Evolutionary conservation across 2,113 vertebrate species (phyloP), one percentile per base, ranked within the genome.

Genomic region (Zosterops pallidus): DNA sequence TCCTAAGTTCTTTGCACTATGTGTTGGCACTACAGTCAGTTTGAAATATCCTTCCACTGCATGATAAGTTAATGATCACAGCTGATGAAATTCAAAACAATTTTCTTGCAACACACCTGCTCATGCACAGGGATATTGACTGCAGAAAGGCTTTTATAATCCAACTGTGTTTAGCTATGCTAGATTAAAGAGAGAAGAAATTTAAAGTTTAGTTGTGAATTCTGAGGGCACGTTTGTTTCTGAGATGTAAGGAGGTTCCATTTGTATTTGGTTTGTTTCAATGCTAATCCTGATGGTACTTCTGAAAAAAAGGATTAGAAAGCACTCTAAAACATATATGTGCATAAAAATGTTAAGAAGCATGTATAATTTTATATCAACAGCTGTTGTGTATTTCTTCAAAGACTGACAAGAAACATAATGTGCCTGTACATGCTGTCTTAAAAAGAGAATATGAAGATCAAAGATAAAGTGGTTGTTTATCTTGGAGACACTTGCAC

Each of bases 31-130:
- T 85, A 56, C 31, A 92, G 74, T 79, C 77, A 55, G 31, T 83
- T 91, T 89, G 70, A 94, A 89, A 91, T 91, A 72, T 35, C 42
- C 63, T 87, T 95, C 81, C 50, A 76, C 70, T 1, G 3, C 75
- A n/a, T 57, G 86, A 75, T 76, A 62, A 90, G 24, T 71, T 94
- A 94, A 82, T 92, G 89, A 94, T 85, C 50, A 77, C 87, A 59
- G 75, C 37, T 87, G 90, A 77, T 90, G 82, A 80, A 89, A 91
- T 91, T 91, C 57, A 76, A 69, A 83, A 76, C 3, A 0, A 12
- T 87, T 46, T 67, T 92, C 84, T 84, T 65, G 6, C 29, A 89
- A 91, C 70, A 62, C 87, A 95, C 84, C 74, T 92, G 84, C 52
- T 91, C 53, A 69, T 65, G n/a, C 46, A 62, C 2, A 1, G 18